Evolutionary conservation across 2,888 invertebrate genomes (phyloP).

Genomic region (Pantelozetes paolii): DNA sequence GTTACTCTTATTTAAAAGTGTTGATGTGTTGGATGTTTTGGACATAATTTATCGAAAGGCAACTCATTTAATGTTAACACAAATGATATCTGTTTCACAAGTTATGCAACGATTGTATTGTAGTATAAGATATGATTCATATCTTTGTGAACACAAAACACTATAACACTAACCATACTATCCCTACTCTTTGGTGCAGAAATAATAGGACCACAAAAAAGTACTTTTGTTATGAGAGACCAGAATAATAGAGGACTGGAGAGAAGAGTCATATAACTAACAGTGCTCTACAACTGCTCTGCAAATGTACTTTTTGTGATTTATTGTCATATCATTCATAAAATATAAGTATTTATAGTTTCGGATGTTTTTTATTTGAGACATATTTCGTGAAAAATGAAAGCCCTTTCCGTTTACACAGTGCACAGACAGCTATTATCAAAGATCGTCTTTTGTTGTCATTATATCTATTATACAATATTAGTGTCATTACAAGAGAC

Average conservation of each 20-base stretch:
- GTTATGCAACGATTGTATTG: not conserved
- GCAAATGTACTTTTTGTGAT: slow-evolving; percentile 27
- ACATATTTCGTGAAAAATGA: slow-evolving; percentile 32
- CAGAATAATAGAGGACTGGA: not conserved
- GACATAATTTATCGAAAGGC: slow-evolving; percentile 10
- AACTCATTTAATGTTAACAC: slow-evolving; percentile 17
- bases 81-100: not conserved
- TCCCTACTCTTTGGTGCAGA: slow-evolving; percentile 26
- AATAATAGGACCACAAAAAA: slow-evolving; percentile 32
- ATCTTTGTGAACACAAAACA: slow-evolving; percentile 11
- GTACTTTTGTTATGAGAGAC: slow-evolving; percentile 16
- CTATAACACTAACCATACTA: slow-evolving; percentile 4
- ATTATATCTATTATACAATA: slow-evolving; percentile 26
- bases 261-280: not conserved
- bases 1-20: not conserved
- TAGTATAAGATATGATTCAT: slow-evolving; percentile 31
- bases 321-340: slow-evolving; percentile 28
- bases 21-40: slow-evolving; percentile 5
- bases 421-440: slow-evolving; percentile 9
- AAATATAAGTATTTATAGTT: slow-evolving; percentile 4
- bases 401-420: slow-evolving; percentile 37
- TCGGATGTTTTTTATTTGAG: slow-evolving; percentile 22
- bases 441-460: slow-evolving; percentile 21
- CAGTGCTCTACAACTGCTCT: not conserved
- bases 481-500: slow-evolving; percentile 9